Base-by-base conservation (phyloP, 2,113 vertebrate species). In the Aphyosemion australe region DNA sequence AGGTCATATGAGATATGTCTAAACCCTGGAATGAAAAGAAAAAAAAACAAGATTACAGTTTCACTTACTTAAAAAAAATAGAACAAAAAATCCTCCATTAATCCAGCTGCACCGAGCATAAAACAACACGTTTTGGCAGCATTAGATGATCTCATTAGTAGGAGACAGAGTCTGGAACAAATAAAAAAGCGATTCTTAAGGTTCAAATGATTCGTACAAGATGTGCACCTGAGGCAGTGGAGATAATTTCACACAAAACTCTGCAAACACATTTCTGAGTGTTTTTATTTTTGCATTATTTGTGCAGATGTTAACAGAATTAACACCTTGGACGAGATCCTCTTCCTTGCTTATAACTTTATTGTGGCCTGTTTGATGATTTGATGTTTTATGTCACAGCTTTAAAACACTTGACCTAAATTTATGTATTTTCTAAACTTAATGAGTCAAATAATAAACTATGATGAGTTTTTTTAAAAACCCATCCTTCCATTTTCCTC, bases 1-100 rank as follows among this genome's bases (percentile, higher is more conserved):
- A 57, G 81, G 82, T 88, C 89, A 88, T 84, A 84, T 85, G 82
- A 88, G 87, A 89, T 88, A 85, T 79, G 84, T 88, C 82, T 84
- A 70, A 83, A 87, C 69, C 68, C 80, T 65, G 63, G 61, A 68
- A 16, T 61, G 66, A n/a, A 63, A 74, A 74, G 78, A 69, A 65
- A 79, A 68, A 76, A 26, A 26, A 26, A 26, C 0, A 26, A 26
- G 74, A 87, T 82, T 80, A 77, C 72, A 64, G 65, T 90, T 89
- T 86, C 84, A 80, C 84, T 84, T 77, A 72, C 16, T 16, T 31
- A 6, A 6, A 43, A 39, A 46, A 62, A 64, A 42, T 14, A 20
- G 14, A 47, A 61, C 7, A 50, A 50, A 50, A 73, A 53, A 76
- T 69, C 72, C 59, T 74, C 31, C 60, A 69, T 69, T 74, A 79